Conservation (phyloP, 2,888 invertebrate genomes). For the Bruchidius siliquastri region DNA sequence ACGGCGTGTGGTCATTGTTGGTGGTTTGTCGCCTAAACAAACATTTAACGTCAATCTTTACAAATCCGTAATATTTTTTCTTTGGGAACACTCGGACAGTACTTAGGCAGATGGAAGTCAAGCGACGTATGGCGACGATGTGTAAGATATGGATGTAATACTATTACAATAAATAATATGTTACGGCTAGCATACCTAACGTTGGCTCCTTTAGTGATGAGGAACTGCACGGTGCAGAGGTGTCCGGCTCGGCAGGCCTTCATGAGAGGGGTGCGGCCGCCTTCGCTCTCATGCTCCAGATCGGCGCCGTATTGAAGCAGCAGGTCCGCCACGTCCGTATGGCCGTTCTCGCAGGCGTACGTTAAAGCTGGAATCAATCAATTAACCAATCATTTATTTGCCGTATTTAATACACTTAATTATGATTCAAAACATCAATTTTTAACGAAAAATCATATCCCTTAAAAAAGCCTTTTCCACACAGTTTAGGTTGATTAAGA, state of each 20-base stretch:
- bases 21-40: constrained; percentile 65
- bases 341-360: constrained; percentile 98
- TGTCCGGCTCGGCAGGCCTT: constrained; percentile 97
- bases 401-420: no score
- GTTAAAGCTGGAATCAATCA: constrained; percentile 59
- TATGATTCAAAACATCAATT: no score
- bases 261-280: constrained; percentile 94
- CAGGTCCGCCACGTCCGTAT: constrained; percentile 93
- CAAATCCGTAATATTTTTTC: no score
- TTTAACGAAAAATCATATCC: no score
- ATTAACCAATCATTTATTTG: no score
- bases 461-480: no score
- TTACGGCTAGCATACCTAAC: constrained; percentile 11
- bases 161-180: no score
- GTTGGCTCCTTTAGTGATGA: constrained; percentile 67
- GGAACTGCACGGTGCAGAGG: constrained; percentile 91
- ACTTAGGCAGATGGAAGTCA: no score
- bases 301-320: constrained; percentile 86
- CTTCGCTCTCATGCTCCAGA: constrained; percentile 94
- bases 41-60: background rate
- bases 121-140: no score
- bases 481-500: no score
- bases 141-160: no score
- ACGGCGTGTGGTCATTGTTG: constrained; percentile 94
- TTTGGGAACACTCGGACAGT: no score